Evolutionary conservation across 2,797 vertebrate species (phyloP).

Genomic region (Macropodus opercularis): DNA sequence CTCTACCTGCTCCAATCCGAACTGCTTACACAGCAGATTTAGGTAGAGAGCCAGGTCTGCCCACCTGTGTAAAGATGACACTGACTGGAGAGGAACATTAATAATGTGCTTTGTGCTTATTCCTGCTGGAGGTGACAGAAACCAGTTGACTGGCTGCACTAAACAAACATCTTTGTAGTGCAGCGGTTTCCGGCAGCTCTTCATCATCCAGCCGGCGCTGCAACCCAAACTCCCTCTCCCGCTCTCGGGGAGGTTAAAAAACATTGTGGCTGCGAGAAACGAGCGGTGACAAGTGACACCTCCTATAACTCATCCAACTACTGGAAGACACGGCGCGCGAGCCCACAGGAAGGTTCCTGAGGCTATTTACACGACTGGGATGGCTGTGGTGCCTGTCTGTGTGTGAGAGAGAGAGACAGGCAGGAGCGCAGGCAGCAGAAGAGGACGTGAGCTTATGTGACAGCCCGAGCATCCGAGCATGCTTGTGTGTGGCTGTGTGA

Average conservation of each 20-base stretch:
- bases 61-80: too few species aligned
- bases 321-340: constrained; percentile 38
- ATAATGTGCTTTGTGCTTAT: too few species aligned
- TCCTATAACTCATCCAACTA: constrained; percentile 66
- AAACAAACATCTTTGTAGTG: not conserved
- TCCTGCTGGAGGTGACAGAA: too few species aligned
- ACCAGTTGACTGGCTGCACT: not conserved
- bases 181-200: not conserved
- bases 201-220: not conserved
- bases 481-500: constrained; percentile 44
- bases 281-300: constrained; percentile 74
- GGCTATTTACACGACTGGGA: constrained; percentile 33
- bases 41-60: too few species aligned
- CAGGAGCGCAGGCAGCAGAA: constrained; percentile 40
- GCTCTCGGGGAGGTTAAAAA: constrained; percentile 56
- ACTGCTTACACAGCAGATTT: too few species aligned
- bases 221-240: not conserved
- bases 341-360: constrained; percentile 1
- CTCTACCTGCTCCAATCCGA: too few species aligned
- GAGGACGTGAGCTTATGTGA: constrained; percentile 69
- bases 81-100: too few species aligned
- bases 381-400: constrained; percentile 37
- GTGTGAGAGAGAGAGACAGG: not conserved
- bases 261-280: constrained; percentile 53
- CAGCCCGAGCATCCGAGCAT: constrained; percentile 60